These are phyloP conservation scores for Drosophila hamatofila DNA, from an alignment of 2,888 invertebrate genomes.

Conservation along the genomic window DNA sequence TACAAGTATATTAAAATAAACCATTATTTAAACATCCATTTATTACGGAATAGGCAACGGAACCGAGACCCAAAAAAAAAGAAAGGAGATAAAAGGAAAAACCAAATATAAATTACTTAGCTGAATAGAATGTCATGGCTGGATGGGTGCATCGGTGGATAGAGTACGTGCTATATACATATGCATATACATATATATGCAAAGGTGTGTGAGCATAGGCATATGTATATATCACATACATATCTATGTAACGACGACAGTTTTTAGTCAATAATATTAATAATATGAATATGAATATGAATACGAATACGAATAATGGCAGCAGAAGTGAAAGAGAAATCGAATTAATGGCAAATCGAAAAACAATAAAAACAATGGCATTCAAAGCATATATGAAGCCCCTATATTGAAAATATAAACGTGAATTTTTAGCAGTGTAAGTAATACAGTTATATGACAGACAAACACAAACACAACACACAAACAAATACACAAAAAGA, in stretches of 20 bases:
- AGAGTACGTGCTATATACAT: slow-evolving; percentile 25
- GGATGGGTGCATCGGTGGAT: slow-evolving; percentile 13
- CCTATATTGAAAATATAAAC: slow-evolving; percentile 78
- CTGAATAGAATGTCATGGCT: slow-evolving; percentile 36
- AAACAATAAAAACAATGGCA: slow-evolving; percentile 51
- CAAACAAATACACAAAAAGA: neutral
- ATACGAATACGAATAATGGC: neutral
- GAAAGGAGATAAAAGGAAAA: neutral
- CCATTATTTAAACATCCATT: slow-evolving; percentile 64
- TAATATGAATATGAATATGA: slow-evolving; percentile 5
- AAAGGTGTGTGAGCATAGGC: slow-evolving; percentile 43
- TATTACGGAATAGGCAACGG: slow-evolving; percentile 31
- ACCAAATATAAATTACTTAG: slow-evolving; percentile 40
- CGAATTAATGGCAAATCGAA: slow-evolving; percentile 32
- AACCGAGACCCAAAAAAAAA: slow-evolving; percentile 19
- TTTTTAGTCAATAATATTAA: slow-evolving; percentile 54
- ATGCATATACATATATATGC: slow-evolving; percentile 39
- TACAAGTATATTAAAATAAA: slow-evolving; percentile 57
- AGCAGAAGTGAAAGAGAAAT: slow-evolving; percentile 12
- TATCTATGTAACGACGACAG: slow-evolving; percentile 29
- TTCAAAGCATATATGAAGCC: slow-evolving; percentile 60
- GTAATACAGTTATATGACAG: slow-evolving; percentile 64
- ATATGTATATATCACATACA: slow-evolving; percentile 40
- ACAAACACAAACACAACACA: slow-evolving; percentile 57
- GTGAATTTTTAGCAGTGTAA: slow-evolving; percentile 78